Conservation (phyloP, 2,797 vertebrate genomes). For the Manis javanica region DNA sequence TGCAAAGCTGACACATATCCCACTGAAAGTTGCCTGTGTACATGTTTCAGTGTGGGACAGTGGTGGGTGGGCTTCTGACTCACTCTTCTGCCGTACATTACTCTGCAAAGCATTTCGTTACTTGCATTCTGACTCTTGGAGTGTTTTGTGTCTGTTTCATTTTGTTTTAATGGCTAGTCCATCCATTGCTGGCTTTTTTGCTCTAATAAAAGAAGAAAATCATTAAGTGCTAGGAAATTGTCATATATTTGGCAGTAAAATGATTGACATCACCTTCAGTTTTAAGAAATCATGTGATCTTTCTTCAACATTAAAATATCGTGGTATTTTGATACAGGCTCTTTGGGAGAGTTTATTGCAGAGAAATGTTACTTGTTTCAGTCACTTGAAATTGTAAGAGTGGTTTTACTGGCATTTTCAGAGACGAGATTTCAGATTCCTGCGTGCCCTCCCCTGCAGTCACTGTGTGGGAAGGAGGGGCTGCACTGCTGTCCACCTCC, state of each 20-base stretch:
- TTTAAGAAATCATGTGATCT: not conserved
- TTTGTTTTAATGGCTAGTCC: not conserved
- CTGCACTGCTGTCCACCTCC: rapidly evolving
- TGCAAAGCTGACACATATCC: no score
- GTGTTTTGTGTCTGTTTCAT: not conserved
- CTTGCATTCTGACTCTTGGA: not conserved
- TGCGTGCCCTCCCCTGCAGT: no score
- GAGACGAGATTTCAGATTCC: not conserved
- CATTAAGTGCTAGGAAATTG: not conserved
- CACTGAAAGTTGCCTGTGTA: no score
- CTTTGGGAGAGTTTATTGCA: not conserved
- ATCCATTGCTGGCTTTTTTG: not conserved
- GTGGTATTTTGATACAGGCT: not conserved
- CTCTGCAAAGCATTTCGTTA: not conserved
- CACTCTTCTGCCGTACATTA: not conserved
- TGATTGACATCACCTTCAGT: not conserved
- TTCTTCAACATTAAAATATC: not conserved
- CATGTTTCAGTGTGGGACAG: not conserved
- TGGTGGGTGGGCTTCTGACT: not conserved
- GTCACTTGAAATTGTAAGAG: not conserved
- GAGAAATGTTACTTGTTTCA: not conserved
- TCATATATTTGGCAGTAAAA: no score
- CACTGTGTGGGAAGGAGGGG: not conserved
- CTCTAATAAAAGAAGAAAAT: not conserved
- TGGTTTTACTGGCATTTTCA: not conserved